A percentile compares a stretch with the other conserved stretches of the same genome.
These are phyloP conservation scores for Drosophila truncata DNA, from an alignment of 1,140 invertebrate genomes.

Conservation along the genomic window DNA sequence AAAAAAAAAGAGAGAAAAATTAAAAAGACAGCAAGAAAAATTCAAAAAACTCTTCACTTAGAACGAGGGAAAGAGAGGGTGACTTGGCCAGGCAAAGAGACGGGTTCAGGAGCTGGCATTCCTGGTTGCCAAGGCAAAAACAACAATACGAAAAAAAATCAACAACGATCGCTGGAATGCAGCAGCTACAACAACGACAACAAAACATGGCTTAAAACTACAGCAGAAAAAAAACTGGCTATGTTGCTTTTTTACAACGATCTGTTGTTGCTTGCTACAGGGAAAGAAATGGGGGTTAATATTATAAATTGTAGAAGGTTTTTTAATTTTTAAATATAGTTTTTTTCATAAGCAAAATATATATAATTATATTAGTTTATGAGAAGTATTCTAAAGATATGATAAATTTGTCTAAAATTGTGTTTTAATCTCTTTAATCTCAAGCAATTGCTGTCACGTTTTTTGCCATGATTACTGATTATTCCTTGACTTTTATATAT, in stretches of 20 bases:
- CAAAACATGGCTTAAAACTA: slow-evolving; percentile 33
- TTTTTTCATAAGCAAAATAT: not conserved
- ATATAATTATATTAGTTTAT: not conserved
- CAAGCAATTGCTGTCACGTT: not conserved
- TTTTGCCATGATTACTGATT: not conserved
- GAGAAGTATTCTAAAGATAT: not conserved
- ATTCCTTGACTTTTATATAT: not conserved
- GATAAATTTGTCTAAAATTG: not conserved
- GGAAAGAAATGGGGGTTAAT: slow-evolving; percentile 26
- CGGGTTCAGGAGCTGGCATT: slow-evolving; percentile 30
- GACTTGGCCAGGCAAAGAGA: not conserved
- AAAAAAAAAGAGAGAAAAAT: slow-evolving; percentile 20
- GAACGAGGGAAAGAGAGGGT: slow-evolving; percentile 31
- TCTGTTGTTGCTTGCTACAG: slow-evolving; percentile 40
- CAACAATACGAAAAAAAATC: slow-evolving; percentile 5
- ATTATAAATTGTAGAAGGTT: not conserved
- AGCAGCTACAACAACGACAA: slow-evolving; percentile 49
- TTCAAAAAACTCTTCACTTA: slow-evolving; percentile 22
- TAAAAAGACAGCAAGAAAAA: slow-evolving; percentile 22
- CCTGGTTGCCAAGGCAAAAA: slow-evolving; percentile 50
- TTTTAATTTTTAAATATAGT: not conserved
- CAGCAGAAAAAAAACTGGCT: slow-evolving; percentile 65
- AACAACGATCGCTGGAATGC: slow-evolving; percentile 64
- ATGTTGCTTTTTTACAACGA: slow-evolving; percentile 72
- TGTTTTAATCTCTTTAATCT: no score